Conservation (phyloP, 2,888 invertebrate genomes). For the Idaea dimidiata region DNA sequence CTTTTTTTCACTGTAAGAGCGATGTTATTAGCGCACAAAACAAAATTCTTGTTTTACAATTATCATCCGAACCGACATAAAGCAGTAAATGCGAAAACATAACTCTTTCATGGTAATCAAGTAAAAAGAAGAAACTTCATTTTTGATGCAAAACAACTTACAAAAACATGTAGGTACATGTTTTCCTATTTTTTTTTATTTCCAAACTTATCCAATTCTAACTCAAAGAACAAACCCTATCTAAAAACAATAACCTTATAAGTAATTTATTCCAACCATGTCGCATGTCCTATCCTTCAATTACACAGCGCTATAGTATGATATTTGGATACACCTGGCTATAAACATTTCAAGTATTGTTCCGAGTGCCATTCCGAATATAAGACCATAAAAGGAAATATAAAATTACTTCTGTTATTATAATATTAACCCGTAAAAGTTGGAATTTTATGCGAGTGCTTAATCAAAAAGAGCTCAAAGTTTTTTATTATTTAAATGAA, state of each 20-base stretch:
- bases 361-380: not conserved
- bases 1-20: no score
- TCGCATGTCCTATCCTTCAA: not conserved
- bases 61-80: no score
- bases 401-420: conserved; percentile 1
- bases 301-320: not conserved
- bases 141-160: not conserved
- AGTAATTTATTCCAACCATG: not conserved
- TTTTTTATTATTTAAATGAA: not conserved
- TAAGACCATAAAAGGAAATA: not conserved
- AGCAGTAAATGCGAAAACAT: no score
- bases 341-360: not conserved
- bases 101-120: no score
- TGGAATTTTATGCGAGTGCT: not conserved
- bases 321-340: not conserved
- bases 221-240: not conserved
- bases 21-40: no score
- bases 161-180: not conserved
- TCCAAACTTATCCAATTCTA: not conserved
- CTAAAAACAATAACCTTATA: not conserved
- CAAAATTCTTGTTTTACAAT: no score
- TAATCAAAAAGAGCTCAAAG: not conserved
- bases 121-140: no score
- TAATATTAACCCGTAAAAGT: not conserved
- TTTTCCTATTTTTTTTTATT: not conserved